These are phyloP conservation scores for Hirtodrosophila cameraria DNA, from an alignment of 2,888 invertebrate genomes.

Conservation along the genomic window DNA sequence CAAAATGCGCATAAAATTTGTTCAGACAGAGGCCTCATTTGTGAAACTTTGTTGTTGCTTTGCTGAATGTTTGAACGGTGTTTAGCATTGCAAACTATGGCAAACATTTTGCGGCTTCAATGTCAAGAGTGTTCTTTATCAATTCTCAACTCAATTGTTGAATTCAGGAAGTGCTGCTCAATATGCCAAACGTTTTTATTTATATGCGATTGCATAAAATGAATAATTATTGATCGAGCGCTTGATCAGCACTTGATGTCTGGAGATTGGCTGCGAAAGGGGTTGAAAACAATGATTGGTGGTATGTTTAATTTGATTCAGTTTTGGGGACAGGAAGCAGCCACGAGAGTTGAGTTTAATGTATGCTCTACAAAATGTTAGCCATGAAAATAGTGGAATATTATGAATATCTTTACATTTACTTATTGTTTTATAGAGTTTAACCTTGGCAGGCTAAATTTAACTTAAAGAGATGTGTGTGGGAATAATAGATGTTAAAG, in stretches of 20 bases:
- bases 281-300: background rate
- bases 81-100: constrained; percentile 68
- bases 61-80: constrained; percentile 41
- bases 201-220: constrained; percentile 50
- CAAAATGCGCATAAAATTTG: constrained; percentile 69
- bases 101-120: constrained; percentile 68
- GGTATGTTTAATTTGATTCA: constrained; percentile 49
- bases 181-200: constrained; percentile 38
- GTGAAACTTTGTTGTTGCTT: background rate
- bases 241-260: constrained; percentile 56
- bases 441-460: constrained; percentile 35
- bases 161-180: constrained; percentile 54
- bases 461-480: background rate
- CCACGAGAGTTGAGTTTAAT: constrained; percentile 49
- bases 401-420: constrained; percentile 41
- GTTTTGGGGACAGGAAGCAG: constrained; percentile 49
- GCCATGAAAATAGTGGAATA: constrained; percentile 40
- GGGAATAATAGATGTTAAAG: no score
- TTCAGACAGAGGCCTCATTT: constrained; percentile 31
- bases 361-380: constrained; percentile 42
- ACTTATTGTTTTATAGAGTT: background rate
- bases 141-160: constrained; percentile 12
- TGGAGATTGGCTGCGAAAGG: background rate
- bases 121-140: constrained; percentile 57
- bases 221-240: constrained; percentile 57